Conservation (phyloP, 2,113 vertebrate species). For the Dryoscopus gambensis region DNA sequence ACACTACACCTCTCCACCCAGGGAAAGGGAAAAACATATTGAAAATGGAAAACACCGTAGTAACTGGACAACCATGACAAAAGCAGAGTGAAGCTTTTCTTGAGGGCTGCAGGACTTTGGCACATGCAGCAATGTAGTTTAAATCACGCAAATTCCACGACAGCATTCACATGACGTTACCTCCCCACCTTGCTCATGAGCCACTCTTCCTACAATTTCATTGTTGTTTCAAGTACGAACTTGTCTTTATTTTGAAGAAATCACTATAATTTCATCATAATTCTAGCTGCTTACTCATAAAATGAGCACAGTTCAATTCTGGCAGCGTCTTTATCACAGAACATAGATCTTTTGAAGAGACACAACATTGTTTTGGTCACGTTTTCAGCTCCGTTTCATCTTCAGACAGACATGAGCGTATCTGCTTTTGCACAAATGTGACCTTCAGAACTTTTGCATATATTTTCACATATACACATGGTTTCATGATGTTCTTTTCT, state of each 20-base stretch:
- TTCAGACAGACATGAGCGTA: accelerated
- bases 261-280: neutral
- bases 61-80: neutral
- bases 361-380: neutral
- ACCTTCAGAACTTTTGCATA: neutral
- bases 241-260: neutral
- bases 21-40: neutral
- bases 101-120: neutral
- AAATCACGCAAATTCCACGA: neutral
- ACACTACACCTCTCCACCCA: too few relatives aligned
- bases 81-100: neutral
- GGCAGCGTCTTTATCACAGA: neutral
- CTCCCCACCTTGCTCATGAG: neutral
- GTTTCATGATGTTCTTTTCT: neutral
- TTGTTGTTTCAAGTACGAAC: neutral
- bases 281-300: neutral
- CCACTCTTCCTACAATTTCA: neutral
- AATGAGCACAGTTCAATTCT: neutral
- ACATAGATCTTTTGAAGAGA: neutral
- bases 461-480: neutral
- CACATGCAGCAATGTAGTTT: neutral
- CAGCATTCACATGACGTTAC: neutral
- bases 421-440: neutral
- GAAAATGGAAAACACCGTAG: neutral
- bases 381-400: neutral